Percentiles rank a stretch among this genome's conserved stretches.
These are phyloP conservation scores for Dasyurus viverrinus DNA, from an alignment of 2,113 vertebrate genomes.

Conservation along the genomic window DNA sequence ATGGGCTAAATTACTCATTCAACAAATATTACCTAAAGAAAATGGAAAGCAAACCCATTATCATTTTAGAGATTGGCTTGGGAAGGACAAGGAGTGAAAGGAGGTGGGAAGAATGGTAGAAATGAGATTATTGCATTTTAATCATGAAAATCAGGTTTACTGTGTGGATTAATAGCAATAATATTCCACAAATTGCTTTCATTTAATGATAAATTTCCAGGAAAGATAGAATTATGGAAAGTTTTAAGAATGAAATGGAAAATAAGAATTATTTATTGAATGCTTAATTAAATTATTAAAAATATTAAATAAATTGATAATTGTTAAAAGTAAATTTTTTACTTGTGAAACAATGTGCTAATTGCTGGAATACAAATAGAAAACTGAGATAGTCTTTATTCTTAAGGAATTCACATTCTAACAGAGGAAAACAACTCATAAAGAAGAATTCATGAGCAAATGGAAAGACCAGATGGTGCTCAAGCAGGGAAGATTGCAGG, in stretches of 20 bases:
- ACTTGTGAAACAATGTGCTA: background rate
- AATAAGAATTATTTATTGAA: background rate
- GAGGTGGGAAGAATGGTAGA: background rate
- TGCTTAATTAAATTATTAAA: background rate
- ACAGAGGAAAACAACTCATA: background rate
- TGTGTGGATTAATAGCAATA: background rate
- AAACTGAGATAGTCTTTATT: background rate
- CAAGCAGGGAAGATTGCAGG: background rate
- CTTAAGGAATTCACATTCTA: background rate
- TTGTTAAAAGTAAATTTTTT: background rate
- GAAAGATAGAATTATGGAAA: background rate
- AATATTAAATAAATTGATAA: too few relatives aligned
- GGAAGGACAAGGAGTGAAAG: background rate
- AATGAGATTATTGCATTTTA: background rate
- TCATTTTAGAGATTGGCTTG: background rate
- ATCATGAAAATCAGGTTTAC: background rate
- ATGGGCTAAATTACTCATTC: background rate
- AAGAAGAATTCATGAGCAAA: background rate
- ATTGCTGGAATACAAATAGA: background rate
- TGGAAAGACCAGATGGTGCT: background rate
- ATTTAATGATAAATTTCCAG: background rate
- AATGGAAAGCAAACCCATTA: background rate
- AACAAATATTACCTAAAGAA: background rate
- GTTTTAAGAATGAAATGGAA: background rate
- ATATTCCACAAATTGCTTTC: background rate